phyloP scores from a whole-genome alignment of 2,113 vertebrate genomes.

The Onychostoma macrolepis region DNA sequence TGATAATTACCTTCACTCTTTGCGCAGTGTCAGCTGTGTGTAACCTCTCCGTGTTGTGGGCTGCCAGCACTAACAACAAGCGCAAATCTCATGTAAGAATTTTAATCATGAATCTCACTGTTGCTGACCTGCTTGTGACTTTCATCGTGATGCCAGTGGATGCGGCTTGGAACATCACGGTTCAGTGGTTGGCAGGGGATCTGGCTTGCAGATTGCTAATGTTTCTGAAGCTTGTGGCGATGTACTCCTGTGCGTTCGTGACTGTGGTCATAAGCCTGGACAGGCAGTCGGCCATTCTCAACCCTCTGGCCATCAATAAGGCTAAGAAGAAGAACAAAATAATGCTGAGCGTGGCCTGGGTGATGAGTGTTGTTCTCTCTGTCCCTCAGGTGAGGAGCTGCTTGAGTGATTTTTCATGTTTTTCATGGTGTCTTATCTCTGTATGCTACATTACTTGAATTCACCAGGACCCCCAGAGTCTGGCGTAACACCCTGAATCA shows the following conservation, averaged over 20 bases:
- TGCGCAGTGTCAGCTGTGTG: conserved; percentile 76
- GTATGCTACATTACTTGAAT: background rate
- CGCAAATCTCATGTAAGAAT: conserved; percentile 80
- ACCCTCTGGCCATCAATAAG: conserved; percentile 78
- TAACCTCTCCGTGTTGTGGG: conserved; percentile 80
- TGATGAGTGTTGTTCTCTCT: conserved; percentile 79
- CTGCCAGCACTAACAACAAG: conserved; percentile 69
- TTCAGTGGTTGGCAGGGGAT: conserved; percentile 85
- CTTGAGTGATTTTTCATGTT: conserved; percentile 24
- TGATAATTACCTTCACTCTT: conserved; percentile 80
- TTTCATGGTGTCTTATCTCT: conserved; percentile 7
- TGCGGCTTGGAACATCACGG: conserved; percentile 85
- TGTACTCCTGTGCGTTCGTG: conserved; percentile 86
- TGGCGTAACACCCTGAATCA: background rate
- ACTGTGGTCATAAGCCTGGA: conserved; percentile 88
- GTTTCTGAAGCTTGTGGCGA: conserved; percentile 86
- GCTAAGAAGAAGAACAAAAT: conserved; percentile 80
- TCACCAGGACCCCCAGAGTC: background rate
- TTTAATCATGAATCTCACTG: conserved; percentile 83
- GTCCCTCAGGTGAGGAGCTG: conserved; percentile 79
- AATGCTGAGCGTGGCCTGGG: conserved; percentile 81
- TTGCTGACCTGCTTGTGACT: conserved; percentile 83
- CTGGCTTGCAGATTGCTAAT: conserved; percentile 82
- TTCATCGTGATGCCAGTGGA: conserved; percentile 88
- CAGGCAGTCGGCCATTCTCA: conserved; percentile 83